A percentile compares a stretch with the other conserved stretches of the same genome.
phyloP scores from a whole-genome alignment of 2,113 vertebrate species.

The Atractosteus spatula region DNA sequence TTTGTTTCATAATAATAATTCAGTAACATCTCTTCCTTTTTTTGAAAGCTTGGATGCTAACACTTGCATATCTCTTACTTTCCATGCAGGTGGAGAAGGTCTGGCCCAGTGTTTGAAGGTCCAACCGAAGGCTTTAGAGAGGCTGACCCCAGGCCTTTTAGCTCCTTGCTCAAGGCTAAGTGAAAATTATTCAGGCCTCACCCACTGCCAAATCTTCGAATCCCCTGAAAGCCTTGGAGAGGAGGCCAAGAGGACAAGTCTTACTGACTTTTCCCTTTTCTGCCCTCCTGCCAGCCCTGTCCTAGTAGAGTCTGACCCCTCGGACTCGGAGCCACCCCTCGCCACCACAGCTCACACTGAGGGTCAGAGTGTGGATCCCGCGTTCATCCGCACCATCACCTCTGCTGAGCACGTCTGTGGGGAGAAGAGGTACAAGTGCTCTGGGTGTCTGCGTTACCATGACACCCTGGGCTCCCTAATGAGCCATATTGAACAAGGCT shows the following conservation, averaged over 20 bases:
- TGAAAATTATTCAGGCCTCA: not conserved
- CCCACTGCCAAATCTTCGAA: not conserved
- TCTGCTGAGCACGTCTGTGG: constrained; percentile 20
- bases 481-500: constrained; percentile 25
- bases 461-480: constrained; percentile 14
- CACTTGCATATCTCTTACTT: constrained; percentile 7
- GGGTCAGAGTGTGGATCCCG: not conserved
- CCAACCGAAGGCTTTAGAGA: not conserved
- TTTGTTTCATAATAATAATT: too few species aligned
- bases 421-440: constrained; percentile 29
- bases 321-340: not conserved
- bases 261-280: not conserved
- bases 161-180: not conserved
- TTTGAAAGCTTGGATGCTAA: not conserved
- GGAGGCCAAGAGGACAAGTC: not conserved
- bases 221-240: too few species aligned
- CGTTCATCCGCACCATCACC: constrained; percentile 25
- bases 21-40: too few species aligned
- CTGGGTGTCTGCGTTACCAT: constrained; percentile 25
- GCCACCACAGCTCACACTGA: not conserved
- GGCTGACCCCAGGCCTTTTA: not conserved
- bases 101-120: constrained; percentile 8
- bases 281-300: too few species aligned
- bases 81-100: constrained; percentile 15
- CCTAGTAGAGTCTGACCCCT: too few species aligned